These are phyloP conservation scores for Trichonephila clavipes DNA, from an alignment of 1,140 invertebrate species.

Conservation along the genomic window DNA sequence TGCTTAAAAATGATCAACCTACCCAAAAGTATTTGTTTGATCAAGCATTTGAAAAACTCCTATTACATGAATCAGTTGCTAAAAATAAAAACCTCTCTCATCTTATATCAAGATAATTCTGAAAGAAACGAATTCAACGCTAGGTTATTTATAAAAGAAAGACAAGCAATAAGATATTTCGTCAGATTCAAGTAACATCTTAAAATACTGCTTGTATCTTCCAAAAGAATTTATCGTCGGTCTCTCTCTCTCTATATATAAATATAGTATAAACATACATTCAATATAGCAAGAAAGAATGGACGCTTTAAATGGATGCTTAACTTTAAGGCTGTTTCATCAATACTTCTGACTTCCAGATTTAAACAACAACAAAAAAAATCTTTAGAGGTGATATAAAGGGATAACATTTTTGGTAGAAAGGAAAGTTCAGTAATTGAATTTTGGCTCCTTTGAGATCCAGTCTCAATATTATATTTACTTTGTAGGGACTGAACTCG, in stretches of 20 bases:
- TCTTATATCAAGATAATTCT: neutral
- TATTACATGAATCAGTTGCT: too few relatives aligned
- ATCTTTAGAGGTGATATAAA: neutral
- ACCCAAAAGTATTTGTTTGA: too few relatives aligned
- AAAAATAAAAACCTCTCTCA: too few relatives aligned
- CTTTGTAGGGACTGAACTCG: neutral
- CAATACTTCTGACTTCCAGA: neutral
- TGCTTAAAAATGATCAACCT: too few relatives aligned
- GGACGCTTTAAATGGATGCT: constrained; percentile 3
- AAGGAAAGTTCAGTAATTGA: neutral
- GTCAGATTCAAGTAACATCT: neutral
- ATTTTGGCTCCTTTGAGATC: neutral
- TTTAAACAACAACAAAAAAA: neutral
- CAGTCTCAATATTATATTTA: constrained; percentile 21
- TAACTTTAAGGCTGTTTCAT: constrained; percentile 3
- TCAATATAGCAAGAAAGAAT: neutral
- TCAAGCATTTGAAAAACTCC: too few relatives aligned
- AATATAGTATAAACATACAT: neutral
- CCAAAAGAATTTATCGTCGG: neutral
- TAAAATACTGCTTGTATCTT: neutral
- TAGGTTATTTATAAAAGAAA: neutral
- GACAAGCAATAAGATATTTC: neutral
- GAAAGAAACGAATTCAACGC: neutral
- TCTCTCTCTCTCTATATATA: too few relatives aligned
- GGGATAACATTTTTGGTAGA: neutral